Percentiles rank a stretch among this genome's conserved stretches.
Evolutionary conservation across 2,888 invertebrate genomes (phyloP).

Genomic region (Brachyptera putata): DNA sequence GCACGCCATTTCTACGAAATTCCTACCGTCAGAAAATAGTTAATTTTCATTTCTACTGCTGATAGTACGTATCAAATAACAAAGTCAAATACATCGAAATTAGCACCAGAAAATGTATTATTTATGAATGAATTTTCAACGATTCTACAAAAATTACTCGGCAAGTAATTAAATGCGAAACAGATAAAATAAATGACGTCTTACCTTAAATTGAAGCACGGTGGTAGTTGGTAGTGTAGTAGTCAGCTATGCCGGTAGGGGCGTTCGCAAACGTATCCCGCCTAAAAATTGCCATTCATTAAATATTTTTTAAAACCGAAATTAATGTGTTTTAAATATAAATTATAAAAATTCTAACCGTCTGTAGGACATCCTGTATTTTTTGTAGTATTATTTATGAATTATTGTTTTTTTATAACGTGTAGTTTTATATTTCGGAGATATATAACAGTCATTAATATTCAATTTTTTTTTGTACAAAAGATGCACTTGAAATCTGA

Average conservation of each 20-base stretch:
- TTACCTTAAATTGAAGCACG: constrained; percentile 13
- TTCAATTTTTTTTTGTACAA: background rate
- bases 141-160: constrained; percentile 41
- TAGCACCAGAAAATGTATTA: constrained; percentile 45
- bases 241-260: background rate
- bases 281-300: background rate
- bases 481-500: background rate
- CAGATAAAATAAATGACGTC: constrained; percentile 23
- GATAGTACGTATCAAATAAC: constrained; percentile 36
- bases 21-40: constrained; percentile 13
- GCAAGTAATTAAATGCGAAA: constrained; percentile 42
- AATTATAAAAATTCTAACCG: background rate
- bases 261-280: background rate
- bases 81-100: constrained; percentile 40
- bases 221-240: background rate
- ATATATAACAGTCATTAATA: background rate
- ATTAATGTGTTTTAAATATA: background rate
- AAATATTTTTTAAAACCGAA: background rate
- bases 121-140: constrained; percentile 40
- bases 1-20: constrained; percentile 24
- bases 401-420: no score
- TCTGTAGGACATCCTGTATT: no score
- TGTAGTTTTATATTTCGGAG: no score
- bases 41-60: constrained; percentile 36
- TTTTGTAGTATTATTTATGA: no score